Conservation (phyloP, 2,888 invertebrate genomes). For the Odiellus spinosus region DNA sequence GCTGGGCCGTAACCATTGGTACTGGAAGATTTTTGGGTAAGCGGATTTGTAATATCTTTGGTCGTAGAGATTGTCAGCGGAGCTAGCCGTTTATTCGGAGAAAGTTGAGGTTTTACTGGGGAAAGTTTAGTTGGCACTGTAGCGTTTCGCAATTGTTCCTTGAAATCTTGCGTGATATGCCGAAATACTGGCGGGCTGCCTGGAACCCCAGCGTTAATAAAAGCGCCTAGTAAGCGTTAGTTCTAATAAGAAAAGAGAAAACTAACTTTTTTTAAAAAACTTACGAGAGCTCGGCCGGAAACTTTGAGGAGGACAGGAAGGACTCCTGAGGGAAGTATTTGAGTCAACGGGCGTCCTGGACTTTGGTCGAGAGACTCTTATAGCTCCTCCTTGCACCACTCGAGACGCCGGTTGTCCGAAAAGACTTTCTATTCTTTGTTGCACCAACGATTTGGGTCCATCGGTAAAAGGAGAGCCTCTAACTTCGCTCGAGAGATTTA, state of each 20-base stretch:
- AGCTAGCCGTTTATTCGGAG: too few species aligned
- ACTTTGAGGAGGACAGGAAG: conserved; percentile 13
- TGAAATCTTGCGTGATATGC: conserved; percentile 67
- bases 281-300: conserved; percentile 10
- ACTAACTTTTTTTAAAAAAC: not conserved
- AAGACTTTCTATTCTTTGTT: conserved; percentile 69
- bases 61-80: too few species aligned
- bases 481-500: not conserved
- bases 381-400: conserved; percentile 6
- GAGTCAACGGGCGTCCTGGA: conserved; percentile 3
- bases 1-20: too few species aligned
- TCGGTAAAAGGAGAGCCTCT: not conserved
- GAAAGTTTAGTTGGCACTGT: not conserved
- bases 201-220: not conserved
- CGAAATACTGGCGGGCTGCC: conserved; percentile 52
- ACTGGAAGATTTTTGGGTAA: too few species aligned
- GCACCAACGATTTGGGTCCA: conserved; percentile 49
- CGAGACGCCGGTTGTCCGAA: conserved; percentile 44
- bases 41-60: too few species aligned
- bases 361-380: conserved; percentile 10
- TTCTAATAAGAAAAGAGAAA: too few species aligned
- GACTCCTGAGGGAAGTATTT: conserved; percentile 9
- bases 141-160: conserved; percentile 46
- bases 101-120: not conserved
- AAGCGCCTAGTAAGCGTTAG: too few species aligned